A percentile compares a stretch with the other conserved stretches of the same genome.
Conservation (phyloP, 2,113 vertebrate genomes). For the Tricholaema leucomelas region DNA sequence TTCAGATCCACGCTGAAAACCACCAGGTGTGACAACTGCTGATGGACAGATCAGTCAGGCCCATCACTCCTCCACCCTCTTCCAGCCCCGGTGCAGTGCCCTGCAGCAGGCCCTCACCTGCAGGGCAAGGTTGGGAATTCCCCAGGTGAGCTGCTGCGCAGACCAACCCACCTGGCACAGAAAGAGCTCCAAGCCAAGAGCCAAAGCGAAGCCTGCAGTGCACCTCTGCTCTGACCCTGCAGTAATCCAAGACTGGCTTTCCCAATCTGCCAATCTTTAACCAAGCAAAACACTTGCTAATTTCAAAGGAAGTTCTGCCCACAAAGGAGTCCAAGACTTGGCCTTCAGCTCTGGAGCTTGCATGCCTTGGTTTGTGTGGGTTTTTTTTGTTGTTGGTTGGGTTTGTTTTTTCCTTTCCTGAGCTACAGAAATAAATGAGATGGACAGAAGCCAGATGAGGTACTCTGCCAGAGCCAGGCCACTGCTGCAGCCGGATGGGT, state of each 20-base stretch:
- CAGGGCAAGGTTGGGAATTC: neutral
- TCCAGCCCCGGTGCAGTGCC: accelerated
- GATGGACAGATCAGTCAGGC: too few species aligned
- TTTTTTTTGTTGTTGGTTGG: neutral
- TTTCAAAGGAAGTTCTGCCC: neutral
- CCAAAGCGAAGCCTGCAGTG: neutral
- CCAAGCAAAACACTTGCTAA: neutral
- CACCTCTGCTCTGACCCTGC: neutral
- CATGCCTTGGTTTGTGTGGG: neutral
- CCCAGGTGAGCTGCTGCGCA: accelerated
- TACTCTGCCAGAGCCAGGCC: neutral
- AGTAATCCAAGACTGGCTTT: neutral
- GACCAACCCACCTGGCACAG: neutral
- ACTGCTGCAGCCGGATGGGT: accelerated
- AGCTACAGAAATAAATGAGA: neutral
- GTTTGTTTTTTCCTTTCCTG: neutral
- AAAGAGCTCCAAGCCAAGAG: neutral
- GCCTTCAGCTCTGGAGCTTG: neutral
- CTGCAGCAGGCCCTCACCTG: neutral
- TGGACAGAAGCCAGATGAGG: accelerated
- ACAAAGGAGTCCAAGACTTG: neutral
- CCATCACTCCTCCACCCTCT: accelerated
- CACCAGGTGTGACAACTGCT: neutral
- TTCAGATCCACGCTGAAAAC: neutral
- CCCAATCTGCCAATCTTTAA: neutral